Percentiles rank a stretch among this genome's conserved stretches.
Evolutionary conservation across 2,797 vertebrate genomes (phyloP).

Genomic region (Coccyzus lansbergi): DNA sequence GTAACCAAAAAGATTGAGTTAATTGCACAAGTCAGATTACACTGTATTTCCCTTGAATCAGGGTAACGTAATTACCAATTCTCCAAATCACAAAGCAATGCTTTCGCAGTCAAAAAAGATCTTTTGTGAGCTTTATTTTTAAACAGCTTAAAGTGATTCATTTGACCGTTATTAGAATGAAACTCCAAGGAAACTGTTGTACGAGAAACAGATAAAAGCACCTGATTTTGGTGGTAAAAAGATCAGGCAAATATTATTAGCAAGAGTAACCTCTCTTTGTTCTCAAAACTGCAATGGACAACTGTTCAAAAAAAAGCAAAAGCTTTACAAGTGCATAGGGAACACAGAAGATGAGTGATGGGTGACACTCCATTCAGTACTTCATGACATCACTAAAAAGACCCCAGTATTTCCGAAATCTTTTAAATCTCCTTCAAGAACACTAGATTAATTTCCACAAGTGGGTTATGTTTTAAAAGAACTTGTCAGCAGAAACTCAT

Average conservation of each 20-base stretch:
- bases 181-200: not conserved
- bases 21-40: not conserved
- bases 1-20: not conserved
- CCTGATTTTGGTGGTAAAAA: not conserved
- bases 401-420: not conserved
- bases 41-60: not conserved
- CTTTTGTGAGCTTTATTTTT: not conserved
- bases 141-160: not conserved
- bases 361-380: not conserved
- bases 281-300: not conserved
- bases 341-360: not conserved
- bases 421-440: not conserved
- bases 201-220: not conserved
- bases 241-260: not conserved
- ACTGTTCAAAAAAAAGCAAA: not conserved
- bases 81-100: not conserved
- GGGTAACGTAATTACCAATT: not conserved
- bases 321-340: not conserved
- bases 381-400: not conserved
- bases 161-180: not conserved
- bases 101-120: not conserved
- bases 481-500: not conserved
- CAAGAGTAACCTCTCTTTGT: not conserved
- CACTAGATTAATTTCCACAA: not conserved
- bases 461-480: not conserved